phyloP scores from a whole-genome alignment of 2,888 invertebrate genomes.

The Lepidonotus clava region DNA sequence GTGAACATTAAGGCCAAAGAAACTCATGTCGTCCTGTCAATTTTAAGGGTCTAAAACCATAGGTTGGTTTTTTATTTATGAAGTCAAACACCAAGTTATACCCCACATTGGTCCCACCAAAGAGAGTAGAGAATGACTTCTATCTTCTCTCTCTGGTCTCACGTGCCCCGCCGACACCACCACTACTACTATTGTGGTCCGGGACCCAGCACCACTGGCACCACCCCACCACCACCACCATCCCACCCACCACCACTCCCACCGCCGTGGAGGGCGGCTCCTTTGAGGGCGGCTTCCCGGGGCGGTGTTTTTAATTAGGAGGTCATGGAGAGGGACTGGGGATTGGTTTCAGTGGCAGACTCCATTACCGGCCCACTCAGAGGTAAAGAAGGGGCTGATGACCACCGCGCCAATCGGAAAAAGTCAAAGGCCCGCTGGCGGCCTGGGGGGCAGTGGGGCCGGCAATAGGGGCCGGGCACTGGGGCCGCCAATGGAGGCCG shows the following conservation, averaged over 20 bases:
- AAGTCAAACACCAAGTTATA: too few species aligned
- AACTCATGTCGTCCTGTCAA: too few species aligned
- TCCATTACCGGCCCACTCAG: conserved; percentile 42
- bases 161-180: neutral
- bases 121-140: too few species aligned
- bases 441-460: neutral
- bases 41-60: too few species aligned
- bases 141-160: neutral
- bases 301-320: conserved; percentile 44
- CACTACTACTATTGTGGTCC: neutral
- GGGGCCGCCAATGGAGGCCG: neutral
- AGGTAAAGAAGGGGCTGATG: conserved; percentile 35
- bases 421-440: conserved; percentile 12
- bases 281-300: conserved; percentile 23
- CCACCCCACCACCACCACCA: neutral
- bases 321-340: conserved; percentile 30
- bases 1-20: too few species aligned
- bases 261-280: neutral
- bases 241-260: neutral
- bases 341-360: conserved; percentile 46
- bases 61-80: too few species aligned
- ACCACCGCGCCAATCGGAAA: conserved; percentile 23
- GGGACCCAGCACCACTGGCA: too few species aligned
- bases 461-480: neutral
- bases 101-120: too few species aligned